Evolutionary conservation across 2,888 invertebrate genomes (phyloP).

Genomic region (Acanthosepion esculentum): DNA sequence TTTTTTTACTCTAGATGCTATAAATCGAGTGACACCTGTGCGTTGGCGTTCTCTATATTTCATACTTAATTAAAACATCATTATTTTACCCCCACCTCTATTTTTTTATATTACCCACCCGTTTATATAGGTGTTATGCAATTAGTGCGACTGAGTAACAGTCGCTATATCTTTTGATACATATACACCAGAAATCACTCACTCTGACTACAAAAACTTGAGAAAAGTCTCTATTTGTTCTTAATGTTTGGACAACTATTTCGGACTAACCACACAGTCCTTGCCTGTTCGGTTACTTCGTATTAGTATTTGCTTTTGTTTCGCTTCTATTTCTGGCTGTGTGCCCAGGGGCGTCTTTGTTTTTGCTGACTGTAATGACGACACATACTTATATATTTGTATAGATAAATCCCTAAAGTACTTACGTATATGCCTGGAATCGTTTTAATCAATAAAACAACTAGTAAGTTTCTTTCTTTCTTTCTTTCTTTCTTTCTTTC

Average conservation of each 20-base stretch:
- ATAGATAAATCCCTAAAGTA: neutral
- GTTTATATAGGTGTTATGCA: neutral
- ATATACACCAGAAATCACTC: neutral
- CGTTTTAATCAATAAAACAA: neutral
- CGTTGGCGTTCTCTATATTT: neutral
- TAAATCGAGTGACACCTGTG: neutral
- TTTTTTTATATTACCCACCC: neutral
- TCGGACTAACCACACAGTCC: neutral
- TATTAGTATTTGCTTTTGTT: neutral
- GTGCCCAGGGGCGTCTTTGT: slow-evolving; percentile 9
- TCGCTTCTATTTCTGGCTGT: neutral
- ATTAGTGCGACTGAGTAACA: slow-evolving; percentile 4
- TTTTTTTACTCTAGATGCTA: neutral
- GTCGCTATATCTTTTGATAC: neutral
- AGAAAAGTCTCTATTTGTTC: neutral
- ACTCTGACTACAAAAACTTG: neutral
- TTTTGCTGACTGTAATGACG: neutral
- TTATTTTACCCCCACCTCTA: neutral
- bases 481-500: neutral
- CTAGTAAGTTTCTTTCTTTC: neutral
- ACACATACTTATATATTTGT: neutral
- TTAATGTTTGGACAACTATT: neutral
- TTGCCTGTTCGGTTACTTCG: neutral
- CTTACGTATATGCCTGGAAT: neutral
- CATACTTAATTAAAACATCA: neutral